Evolutionary conservation across 2,888 invertebrate genomes (phyloP).

Genomic region (Hypselothyrea guttata): DNA sequence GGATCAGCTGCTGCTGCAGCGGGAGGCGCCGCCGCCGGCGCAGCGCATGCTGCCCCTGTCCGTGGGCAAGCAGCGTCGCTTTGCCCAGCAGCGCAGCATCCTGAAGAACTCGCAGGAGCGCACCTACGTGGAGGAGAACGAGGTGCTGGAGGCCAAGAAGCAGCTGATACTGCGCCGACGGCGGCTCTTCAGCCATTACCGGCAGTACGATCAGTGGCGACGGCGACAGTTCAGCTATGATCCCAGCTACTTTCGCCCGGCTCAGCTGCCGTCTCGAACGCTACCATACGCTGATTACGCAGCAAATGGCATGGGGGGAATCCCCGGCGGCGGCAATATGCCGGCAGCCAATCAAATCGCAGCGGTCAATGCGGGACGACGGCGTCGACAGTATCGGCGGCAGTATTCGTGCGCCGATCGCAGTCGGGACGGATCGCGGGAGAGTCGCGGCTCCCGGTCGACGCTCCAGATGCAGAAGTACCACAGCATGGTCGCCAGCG

Average conservation of each 20-base stretch:
- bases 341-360: constrained; percentile 22
- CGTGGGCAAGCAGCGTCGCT: constrained; percentile 68
- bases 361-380: constrained; percentile 69
- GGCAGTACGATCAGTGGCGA: constrained; percentile 82
- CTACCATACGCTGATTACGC: constrained; percentile 63
- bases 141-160: constrained; percentile 79
- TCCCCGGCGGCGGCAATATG: constrained; percentile 4
- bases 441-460: constrained; percentile 78
- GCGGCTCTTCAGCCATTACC: constrained; percentile 81
- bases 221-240: constrained; percentile 82
- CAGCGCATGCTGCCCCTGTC: constrained; percentile 61
- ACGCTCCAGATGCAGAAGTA: constrained; percentile 61
- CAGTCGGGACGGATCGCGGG: constrained; percentile 80
- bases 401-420: constrained; percentile 81
- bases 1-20: constrained; percentile 64
- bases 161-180: constrained; percentile 80
- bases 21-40: constrained; percentile 39
- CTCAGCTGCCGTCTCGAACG: constrained; percentile 67
- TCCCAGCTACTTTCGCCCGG: constrained; percentile 80
- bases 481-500: constrained; percentile 74
- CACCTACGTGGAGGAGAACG: constrained; percentile 76
- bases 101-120: constrained; percentile 78
- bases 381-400: constrained; percentile 80
- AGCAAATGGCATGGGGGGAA: constrained; percentile 28
- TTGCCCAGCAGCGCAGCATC: constrained; percentile 78